phyloP scores from a whole-genome alignment of 2,113 vertebrate species.

The Solenodon paradoxus region DNA sequence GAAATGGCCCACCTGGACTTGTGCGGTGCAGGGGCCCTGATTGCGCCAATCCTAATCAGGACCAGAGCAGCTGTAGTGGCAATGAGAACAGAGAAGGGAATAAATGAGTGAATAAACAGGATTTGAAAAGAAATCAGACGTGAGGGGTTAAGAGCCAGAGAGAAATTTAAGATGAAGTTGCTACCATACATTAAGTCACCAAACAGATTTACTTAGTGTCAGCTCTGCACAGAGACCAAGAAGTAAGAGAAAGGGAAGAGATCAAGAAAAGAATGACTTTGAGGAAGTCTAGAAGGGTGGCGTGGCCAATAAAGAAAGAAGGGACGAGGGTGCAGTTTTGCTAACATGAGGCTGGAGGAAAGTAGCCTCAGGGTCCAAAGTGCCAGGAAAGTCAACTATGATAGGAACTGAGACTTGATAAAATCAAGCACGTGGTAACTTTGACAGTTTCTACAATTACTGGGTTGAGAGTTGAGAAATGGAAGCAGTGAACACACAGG shows the following conservation, averaged over 20 bases:
- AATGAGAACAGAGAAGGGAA: background rate
- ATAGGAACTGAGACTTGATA: background rate
- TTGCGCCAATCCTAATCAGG: background rate
- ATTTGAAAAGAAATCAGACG: background rate
- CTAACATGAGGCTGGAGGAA: background rate
- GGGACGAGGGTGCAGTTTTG: background rate
- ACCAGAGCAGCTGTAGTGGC: background rate
- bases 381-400: background rate
- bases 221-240: slow-evolving; percentile 17
- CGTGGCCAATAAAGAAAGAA: background rate
- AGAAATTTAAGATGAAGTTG: slow-evolving; percentile 20
- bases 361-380: background rate
- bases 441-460: background rate
- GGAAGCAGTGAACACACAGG: background rate
- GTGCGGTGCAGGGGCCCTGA: background rate
- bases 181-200: background rate
- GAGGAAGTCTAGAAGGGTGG: background rate
- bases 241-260: background rate
- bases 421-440: background rate
- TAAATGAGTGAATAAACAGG: background rate
- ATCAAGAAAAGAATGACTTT: background rate
- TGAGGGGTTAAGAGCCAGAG: background rate
- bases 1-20: background rate
- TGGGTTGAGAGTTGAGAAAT: background rate
- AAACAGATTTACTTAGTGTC: background rate